Base-by-base conservation (phyloP, 2,888 invertebrate genomes). In the Coecobrya sp. region DNA sequence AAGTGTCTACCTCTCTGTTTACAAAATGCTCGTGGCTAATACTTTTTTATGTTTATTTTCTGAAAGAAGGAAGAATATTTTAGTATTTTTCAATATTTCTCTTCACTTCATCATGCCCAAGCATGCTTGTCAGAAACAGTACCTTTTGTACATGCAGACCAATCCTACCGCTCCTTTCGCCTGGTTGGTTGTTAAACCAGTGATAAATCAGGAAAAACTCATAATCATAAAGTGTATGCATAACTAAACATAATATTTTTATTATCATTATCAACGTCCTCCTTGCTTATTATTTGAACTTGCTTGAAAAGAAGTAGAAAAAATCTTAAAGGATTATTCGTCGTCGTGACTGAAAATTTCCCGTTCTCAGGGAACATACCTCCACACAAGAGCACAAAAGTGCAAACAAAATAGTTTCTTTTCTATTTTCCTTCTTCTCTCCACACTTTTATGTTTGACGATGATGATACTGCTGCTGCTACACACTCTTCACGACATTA, bases 291-390 rank as follows among this genome's bases (percentile, higher is more conserved):
- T 73, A 73, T 36, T 73, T 73, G 65, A 65, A 65, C 65, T 25
- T 22, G 13, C 68, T 68, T 3, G 42, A 42, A 73, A 42, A 19
- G 11, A 10, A 13, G 49, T 7, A 11, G 10, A 49, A 13, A 49
- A 49, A 13, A 13, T 13, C 49, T 49, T 11, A 62, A 27, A 62
- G 36, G 13, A 70, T 70, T 70, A 70, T 45, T 73, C 13, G 42
- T 73, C 45, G 73, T 73, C 73, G 73, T 91, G 91, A 91, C 91
- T 81, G 68, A 79, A 73, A 68, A 70, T 79, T 86, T 73, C 76
- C 85, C 89, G 68, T 89, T 89, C 89, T 89, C 82, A 30, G 68
- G 25, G 79, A 79, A 65, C 55, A 59, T 45, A 49, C 49, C 49
- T 36, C 45, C 1, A 30, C 30, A 30, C 27, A 30, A 11, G 11